These are phyloP conservation scores for Geopemphigus sp. DNA, from an alignment of 1,140 invertebrate genomes.

Conservation along the genomic window DNA sequence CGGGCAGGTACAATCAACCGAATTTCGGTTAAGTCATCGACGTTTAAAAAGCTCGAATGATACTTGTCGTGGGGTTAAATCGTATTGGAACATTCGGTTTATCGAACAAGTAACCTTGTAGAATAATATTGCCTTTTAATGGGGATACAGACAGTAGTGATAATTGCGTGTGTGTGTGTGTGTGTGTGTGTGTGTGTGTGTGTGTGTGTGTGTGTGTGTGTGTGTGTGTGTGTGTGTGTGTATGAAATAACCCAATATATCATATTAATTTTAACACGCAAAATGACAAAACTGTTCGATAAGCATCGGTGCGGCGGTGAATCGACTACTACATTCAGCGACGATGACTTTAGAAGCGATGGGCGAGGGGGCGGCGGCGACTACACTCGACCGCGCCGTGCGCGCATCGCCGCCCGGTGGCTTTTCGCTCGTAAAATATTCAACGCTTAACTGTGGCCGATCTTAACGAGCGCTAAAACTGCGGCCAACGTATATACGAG, in stretches of 20 bases:
- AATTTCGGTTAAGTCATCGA: no score
- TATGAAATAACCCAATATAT: background rate
- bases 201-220: no score
- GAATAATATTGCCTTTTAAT: no score
- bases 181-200: no score
- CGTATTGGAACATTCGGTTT: slow-evolving; percentile 29
- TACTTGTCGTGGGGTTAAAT: slow-evolving; percentile 1
- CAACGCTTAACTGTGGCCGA: slow-evolving; percentile 44
- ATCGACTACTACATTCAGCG: background rate
- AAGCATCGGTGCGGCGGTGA: slow-evolving; percentile 22
- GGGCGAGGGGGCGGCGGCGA: background rate
- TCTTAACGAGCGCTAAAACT: slow-evolving; percentile 47
- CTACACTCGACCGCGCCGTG: no score
- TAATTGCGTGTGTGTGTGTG: no score
- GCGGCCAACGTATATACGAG: slow-evolving; percentile 41
- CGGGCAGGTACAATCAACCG: no score
- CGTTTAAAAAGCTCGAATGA: no score
- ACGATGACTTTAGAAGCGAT: background rate
- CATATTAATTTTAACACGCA: background rate
- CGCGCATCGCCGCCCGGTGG: background rate
- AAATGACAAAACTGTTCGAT: slow-evolving; percentile 47
- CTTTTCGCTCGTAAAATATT: slow-evolving; percentile 40
- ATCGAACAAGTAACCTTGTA: background rate
- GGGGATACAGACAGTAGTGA: no score
- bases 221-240: no score